A percentile compares a stretch with the other conserved stretches of the same genome.
Evolutionary conservation across 2,797 vertebrate species (phyloP).

Genomic region (Siniperca scherzeri): DNA sequence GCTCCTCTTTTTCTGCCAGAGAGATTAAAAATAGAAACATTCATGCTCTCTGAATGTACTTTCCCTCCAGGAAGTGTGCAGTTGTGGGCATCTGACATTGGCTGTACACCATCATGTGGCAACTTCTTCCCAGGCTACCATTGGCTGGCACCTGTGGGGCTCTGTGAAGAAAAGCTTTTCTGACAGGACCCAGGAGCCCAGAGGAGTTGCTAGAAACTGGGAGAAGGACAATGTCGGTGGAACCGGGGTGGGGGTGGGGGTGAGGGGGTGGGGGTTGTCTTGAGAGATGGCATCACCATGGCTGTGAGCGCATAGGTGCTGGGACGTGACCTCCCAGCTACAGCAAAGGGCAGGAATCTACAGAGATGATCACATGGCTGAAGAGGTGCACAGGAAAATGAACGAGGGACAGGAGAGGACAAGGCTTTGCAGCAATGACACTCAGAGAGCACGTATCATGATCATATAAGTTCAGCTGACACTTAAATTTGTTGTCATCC

Average conservation of each 20-base stretch:
- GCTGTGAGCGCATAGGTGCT: constrained; percentile 61
- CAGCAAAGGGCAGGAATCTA: constrained; percentile 57
- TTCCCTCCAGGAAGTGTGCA: constrained; percentile 85
- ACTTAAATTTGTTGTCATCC: background rate
- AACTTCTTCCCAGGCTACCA: constrained; percentile 65
- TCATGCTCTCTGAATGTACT: constrained; percentile 83
- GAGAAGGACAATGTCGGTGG: constrained; percentile 79
- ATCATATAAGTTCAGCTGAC: constrained; percentile 16
- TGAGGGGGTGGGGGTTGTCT: constrained; percentile 3
- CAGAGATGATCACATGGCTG: constrained; percentile 57
- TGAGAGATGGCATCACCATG: constrained; percentile 61
- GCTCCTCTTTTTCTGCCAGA: constrained; percentile 80
- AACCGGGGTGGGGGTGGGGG: constrained; percentile 37
- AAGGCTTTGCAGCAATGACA: constrained; percentile 26
- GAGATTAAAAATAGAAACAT: constrained; percentile 86
- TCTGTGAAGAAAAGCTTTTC: constrained; percentile 85
- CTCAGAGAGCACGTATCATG: constrained; percentile 20
- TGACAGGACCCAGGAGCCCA: constrained; percentile 84
- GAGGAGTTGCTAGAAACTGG: constrained; percentile 81
- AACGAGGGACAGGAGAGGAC: constrained; percentile 18
- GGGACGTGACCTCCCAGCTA: constrained; percentile 67
- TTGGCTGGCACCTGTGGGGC: constrained; percentile 85
- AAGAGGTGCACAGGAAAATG: constrained; percentile 19
- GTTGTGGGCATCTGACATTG: constrained; percentile 75
- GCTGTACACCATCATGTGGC: constrained; percentile 72